A percentile compares a stretch with the other conserved stretches of the same genome.
Evolutionary conservation across 2,888 invertebrate genomes (phyloP).

Genomic region (Craniophora ligustri): DNA sequence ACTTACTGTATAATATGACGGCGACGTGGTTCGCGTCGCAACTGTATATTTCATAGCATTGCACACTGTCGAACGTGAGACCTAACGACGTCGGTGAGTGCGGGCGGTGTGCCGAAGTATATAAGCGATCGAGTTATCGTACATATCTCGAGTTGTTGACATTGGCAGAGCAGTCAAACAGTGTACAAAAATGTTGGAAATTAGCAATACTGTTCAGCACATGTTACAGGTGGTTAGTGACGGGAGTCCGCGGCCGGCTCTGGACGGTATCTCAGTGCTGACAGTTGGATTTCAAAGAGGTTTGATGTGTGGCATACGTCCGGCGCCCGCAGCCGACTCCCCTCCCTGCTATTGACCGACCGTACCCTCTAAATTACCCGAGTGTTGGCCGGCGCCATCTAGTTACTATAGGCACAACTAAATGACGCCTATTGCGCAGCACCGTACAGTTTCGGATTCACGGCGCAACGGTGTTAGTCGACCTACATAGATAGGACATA

Average conservation of each 20-base stretch:
- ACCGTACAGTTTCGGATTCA: conserved; percentile 51
- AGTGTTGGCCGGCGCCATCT: conserved; percentile 56
- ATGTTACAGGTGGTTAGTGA: conserved; percentile 43
- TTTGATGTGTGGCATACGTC: conserved; percentile 4
- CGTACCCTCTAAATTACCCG: conserved; percentile 37
- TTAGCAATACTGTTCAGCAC: conserved; percentile 47
- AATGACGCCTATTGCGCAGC: conserved; percentile 44
- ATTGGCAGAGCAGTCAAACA: conserved; percentile 48
- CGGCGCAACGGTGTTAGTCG: conserved; percentile 66
- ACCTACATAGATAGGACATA: conserved; percentile 87
- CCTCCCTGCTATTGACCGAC: conserved; percentile 44
- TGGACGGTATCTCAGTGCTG: conserved; percentile 21
- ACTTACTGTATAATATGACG: conserved; percentile 48
- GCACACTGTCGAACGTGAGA: conserved; percentile 44
- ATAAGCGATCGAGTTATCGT: conserved; percentile 39
- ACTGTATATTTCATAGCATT: conserved; percentile 43
- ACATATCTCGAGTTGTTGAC: conserved; percentile 50
- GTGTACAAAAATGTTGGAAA: conserved; percentile 52
- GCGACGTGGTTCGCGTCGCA: conserved; percentile 44
- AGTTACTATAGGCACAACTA: conserved; percentile 49
- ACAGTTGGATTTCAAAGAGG: conserved; percentile 15
- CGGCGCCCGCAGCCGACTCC: conserved; percentile 32
- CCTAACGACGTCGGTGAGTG: conserved; percentile 37
- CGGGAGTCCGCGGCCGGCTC: conserved; percentile 36
- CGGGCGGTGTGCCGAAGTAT: conserved; percentile 50